Percentiles rank a stretch among this genome's conserved stretches.
Evolutionary conservation across 2,113 vertebrate genomes (phyloP).

Genomic region (Cyanoderma ruficeps): DNA sequence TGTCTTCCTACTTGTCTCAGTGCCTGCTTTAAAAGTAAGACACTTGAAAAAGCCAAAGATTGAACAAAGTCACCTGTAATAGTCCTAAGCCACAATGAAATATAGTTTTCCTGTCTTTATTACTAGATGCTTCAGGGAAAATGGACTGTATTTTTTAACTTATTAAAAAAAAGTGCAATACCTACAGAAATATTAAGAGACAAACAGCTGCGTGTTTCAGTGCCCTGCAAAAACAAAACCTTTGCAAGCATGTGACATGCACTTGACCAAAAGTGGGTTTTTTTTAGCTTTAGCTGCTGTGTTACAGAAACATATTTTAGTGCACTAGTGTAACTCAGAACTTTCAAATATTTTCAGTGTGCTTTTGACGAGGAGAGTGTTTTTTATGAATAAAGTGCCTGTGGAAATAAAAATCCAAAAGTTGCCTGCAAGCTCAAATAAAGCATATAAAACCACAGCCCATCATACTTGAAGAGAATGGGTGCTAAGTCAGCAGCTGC

Average conservation of each 20-base stretch:
- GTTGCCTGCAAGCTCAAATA: neutral
- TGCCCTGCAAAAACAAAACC: neutral
- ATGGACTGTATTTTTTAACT: neutral
- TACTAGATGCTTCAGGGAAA: neutral
- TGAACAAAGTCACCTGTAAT: neutral
- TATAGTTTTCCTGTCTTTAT: neutral
- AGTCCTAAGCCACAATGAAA: neutral
- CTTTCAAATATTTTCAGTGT: neutral
- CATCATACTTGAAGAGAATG: neutral
- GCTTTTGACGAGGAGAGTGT: neutral
- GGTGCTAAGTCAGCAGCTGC: neutral
- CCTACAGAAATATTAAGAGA: neutral
- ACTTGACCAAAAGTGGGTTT: fast-evolving
- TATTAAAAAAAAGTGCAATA: neutral
- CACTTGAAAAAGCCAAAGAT: neutral
- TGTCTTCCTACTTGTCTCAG: neutral
- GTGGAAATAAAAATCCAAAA: neutral
- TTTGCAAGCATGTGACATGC: fast-evolving
- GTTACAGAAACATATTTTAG: neutral
- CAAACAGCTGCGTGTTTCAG: neutral
- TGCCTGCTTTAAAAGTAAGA: neutral
- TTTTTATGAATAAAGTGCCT: slow-evolving; percentile 1
- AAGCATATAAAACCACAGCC: neutral
- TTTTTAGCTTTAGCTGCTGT: neutral
- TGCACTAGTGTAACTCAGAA: neutral